Conservation (phyloP, 2,888 invertebrate species). For the Pollenia griseotomentosa region DNA sequence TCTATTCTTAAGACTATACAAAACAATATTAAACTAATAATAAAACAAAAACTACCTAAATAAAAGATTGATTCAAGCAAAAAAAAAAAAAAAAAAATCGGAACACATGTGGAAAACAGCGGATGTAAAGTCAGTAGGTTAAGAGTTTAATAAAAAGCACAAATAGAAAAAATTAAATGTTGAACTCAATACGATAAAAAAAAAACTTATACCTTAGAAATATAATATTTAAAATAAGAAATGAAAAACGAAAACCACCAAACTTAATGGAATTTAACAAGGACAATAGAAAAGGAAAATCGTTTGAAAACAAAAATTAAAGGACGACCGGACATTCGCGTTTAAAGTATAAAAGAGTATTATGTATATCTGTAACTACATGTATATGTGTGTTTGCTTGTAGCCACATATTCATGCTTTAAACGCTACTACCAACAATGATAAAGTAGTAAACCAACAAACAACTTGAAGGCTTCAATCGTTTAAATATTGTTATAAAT, state of each 20-base stretch:
- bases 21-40: conserved; percentile 27
- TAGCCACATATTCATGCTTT: not conserved
- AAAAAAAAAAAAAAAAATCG: conserved; percentile 9
- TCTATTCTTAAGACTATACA: conserved; percentile 53
- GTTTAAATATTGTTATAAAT: conserved; percentile 38
- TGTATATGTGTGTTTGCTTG: not conserved
- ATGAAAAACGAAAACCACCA: conserved; percentile 3
- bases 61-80: conserved; percentile 52
- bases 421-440: conserved; percentile 7
- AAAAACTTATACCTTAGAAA: conserved; percentile 30
- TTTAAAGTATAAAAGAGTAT: conserved; percentile 55
- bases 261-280: conserved; percentile 54
- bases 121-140: conserved; percentile 69
- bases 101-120: conserved; percentile 21
- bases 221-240: conserved; percentile 7
- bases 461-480: conserved; percentile 44
- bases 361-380: not conserved
- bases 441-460: conserved; percentile 50
- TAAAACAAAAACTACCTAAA: conserved; percentile 8
- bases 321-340: conserved; percentile 67
- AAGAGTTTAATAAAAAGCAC: conserved; percentile 67
- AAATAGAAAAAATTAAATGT: conserved; percentile 27
- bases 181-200: conserved; percentile 54
- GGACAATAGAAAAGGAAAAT: conserved; percentile 52
- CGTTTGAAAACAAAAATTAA: conserved; percentile 49